These are phyloP conservation scores for Eueides isabella DNA, from an alignment of 1,140 invertebrate genomes.

Conservation along the genomic window DNA sequence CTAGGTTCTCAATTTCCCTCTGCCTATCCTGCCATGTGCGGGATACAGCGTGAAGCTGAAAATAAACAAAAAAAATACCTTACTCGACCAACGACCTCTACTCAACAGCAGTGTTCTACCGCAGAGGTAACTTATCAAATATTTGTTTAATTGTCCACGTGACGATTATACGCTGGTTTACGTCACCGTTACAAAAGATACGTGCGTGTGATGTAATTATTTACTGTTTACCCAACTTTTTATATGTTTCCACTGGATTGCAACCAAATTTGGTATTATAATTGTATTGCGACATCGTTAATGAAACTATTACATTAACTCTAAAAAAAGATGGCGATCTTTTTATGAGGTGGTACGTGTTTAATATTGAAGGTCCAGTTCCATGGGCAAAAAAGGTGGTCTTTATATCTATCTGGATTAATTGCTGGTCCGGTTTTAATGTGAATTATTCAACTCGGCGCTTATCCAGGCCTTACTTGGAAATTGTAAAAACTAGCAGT, in stretches of 20 bases:
- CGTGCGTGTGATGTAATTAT: conserved; percentile 38
- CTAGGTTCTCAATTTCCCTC: no score
- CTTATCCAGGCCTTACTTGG: conserved; percentile 17
- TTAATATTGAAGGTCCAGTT: background rate
- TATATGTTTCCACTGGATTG: conserved; percentile 24
- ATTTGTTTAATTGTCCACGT: conserved; percentile 51
- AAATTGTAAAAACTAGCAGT: conserved; percentile 28
- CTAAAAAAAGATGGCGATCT: conserved; percentile 6
- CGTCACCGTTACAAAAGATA: conserved; percentile 45
- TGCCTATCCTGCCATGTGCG: no score
- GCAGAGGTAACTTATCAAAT: conserved; percentile 40
- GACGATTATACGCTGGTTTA: conserved; percentile 40
- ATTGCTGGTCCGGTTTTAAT: conserved; percentile 5
- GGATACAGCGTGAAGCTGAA: no score
- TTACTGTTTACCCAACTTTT: conserved; percentile 39
- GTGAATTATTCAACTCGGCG: conserved; percentile 12
- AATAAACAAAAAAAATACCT: background rate
- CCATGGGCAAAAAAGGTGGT: background rate
- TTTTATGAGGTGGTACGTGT: background rate
- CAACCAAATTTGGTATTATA: conserved; percentile 35
- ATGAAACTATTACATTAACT: conserved; percentile 1
- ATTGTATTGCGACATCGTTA: conserved; percentile 32
- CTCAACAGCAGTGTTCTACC: background rate
- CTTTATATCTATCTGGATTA: conserved; percentile 12
- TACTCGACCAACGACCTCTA: background rate